Conservation (phyloP, 2,888 invertebrate genomes). For the Leucophenga maculata region DNA sequence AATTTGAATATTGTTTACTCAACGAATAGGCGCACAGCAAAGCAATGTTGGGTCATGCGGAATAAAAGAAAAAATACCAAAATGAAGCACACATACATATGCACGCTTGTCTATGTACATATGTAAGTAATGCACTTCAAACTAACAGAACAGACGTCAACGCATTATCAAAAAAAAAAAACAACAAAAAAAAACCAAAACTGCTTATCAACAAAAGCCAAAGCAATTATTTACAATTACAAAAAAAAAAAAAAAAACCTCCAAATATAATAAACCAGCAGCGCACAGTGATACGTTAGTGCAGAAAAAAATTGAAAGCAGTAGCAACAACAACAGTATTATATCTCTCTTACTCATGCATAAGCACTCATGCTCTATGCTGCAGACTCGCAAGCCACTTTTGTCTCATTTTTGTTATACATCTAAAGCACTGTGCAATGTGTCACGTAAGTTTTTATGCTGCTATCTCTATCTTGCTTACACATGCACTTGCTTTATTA, state of each 20-base stretch:
- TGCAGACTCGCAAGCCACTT: no score
- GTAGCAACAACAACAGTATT: no score
- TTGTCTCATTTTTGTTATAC: background rate
- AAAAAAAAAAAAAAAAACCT: no score
- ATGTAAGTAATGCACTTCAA: constrained; percentile 7
- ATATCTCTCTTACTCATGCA: no score
- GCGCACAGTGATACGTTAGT: background rate
- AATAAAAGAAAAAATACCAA: constrained; percentile 30
- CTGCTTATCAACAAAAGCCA: background rate
- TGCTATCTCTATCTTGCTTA: constrained; percentile 24
- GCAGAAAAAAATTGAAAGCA: background rate
- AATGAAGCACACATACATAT: constrained; percentile 22
- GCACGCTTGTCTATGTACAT: background rate
- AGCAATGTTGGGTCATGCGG: constrained; percentile 14
- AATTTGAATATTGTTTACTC: constrained; percentile 57
- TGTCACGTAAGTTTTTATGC: background rate
- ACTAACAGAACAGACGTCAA: constrained; percentile 28
- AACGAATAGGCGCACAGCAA: constrained; percentile 50
- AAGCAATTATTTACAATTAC: background rate
- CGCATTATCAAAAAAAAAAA: background rate
- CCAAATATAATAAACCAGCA: background rate
- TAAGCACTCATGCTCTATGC: no score
- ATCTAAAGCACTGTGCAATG: no score
- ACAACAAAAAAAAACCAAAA: background rate
- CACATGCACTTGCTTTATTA: background rate